Conservation (phyloP, 2,797 vertebrate species). For the Huso huso region DNA sequence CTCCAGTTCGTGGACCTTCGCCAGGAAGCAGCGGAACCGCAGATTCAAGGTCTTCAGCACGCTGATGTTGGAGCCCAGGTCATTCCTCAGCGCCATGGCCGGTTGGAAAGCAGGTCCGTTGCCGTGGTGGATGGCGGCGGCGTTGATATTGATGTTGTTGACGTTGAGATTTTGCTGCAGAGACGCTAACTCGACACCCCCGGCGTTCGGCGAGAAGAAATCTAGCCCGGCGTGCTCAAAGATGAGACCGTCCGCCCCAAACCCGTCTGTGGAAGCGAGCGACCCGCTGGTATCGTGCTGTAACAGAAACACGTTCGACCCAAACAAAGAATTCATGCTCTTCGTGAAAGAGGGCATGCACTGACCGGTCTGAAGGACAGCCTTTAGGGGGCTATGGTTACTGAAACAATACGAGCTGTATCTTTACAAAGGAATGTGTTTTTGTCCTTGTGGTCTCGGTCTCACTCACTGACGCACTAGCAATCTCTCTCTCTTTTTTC, state of each 20-base stretch:
- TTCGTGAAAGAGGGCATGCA: too few relatives aligned
- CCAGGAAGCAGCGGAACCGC: constrained; percentile 89
- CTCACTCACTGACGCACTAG: too few relatives aligned
- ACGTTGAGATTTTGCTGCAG: constrained; percentile 39
- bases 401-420: too few relatives aligned
- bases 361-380: too few relatives aligned
- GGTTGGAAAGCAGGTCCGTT: constrained; percentile 48
- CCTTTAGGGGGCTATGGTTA: too few relatives aligned
- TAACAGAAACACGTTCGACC: constrained; percentile 67
- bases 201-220: constrained; percentile 35
- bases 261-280: constrained; percentile 46
- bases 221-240: constrained; percentile 43
- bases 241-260: constrained; percentile 40
- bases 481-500: too few relatives aligned
- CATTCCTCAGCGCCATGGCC: constrained; percentile 87
- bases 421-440: too few relatives aligned
- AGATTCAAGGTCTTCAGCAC: constrained; percentile 92
- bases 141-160: constrained; percentile 30
- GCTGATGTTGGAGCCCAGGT: constrained; percentile 92
- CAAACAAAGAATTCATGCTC: constrained; percentile 87
- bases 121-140: constrained; percentile 45
- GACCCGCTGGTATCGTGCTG: constrained; percentile 65
- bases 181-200: constrained; percentile 42
- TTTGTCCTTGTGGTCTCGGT: too few relatives aligned
- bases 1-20: constrained; percentile 91